phyloP scores from a whole-genome alignment of 2,797 vertebrate genomes.

The Oreochromis grahami region DNA sequence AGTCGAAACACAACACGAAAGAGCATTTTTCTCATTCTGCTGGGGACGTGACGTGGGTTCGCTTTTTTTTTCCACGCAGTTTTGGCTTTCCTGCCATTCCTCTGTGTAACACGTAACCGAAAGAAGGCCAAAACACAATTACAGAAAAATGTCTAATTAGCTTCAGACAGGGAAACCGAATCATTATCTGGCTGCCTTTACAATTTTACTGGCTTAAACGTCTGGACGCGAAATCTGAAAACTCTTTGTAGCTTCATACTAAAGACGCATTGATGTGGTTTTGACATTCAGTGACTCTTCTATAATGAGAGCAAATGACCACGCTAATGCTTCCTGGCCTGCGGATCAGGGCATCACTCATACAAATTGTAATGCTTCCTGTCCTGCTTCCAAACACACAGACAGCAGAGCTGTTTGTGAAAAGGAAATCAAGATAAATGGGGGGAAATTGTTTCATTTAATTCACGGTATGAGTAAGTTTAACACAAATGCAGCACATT shows the following conservation, averaged over 20 bases:
- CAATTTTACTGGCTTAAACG: not conserved
- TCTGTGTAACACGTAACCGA: not conserved
- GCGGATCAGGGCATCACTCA: constrained; percentile 38
- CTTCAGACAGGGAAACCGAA: not conserved
- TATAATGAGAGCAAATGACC: constrained; percentile 49
- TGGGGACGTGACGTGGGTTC: constrained; percentile 14
- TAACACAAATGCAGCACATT: not conserved
- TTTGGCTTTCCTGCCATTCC: not conserved
- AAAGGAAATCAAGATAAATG: not conserved
- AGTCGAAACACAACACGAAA: constrained; percentile 17
- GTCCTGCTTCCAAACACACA: not conserved
- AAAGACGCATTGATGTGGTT: constrained; percentile 51
- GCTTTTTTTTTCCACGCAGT: not conserved
- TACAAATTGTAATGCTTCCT: constrained; percentile 39
- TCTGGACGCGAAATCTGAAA: constrained; percentile 12
- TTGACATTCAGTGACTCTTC: constrained; percentile 41
- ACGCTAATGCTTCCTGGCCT: constrained; percentile 37
- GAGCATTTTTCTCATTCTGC: constrained; percentile 31
- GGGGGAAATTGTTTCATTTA: not conserved
- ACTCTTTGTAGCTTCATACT: not conserved
- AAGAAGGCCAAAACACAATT: not conserved
- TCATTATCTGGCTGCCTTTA: constrained; percentile 1
- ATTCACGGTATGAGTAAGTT: not conserved
- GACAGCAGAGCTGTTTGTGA: not conserved
- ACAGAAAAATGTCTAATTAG: constrained; percentile 15